A percentile compares a stretch with the other conserved stretches of the same genome.
These are phyloP conservation scores for Balearica regulorum DNA, from an alignment of 2,797 vertebrate species.

Conservation along the genomic window DNA sequence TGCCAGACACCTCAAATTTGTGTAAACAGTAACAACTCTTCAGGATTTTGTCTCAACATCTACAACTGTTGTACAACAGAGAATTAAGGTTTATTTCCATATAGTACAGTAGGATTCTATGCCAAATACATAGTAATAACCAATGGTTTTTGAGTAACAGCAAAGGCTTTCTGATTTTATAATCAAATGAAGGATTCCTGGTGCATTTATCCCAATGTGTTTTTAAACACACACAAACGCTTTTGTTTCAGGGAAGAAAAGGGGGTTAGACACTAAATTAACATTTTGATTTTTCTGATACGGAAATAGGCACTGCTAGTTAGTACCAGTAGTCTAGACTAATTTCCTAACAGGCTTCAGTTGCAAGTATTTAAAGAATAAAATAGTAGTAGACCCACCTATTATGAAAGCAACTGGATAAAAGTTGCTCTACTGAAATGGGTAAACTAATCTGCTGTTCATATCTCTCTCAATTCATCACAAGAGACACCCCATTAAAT, in stretches of 20 bases:
- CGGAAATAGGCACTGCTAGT: fast-evolving
- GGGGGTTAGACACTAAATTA: background rate
- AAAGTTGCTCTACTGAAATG: background rate
- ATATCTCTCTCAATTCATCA: background rate
- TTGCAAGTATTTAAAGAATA: background rate
- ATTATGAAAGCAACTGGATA: background rate
- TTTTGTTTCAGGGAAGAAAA: background rate
- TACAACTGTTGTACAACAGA: background rate
- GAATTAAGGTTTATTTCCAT: background rate
- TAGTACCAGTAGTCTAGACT: background rate
- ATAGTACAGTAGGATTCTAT: background rate
- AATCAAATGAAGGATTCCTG: background rate
- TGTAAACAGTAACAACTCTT: background rate
- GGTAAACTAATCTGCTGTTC: background rate
- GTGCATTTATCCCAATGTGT: background rate
- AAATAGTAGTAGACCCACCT: background rate
- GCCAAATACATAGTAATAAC: background rate
- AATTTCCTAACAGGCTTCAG: background rate
- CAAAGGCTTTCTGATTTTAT: background rate
- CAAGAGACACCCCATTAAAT: background rate
- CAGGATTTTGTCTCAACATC: background rate
- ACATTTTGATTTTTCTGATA: background rate
- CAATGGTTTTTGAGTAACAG: background rate
- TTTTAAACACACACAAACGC: background rate
- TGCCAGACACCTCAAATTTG: background rate